Conservation (phyloP, 2,113 vertebrate species). For the Murina feae region DNA sequence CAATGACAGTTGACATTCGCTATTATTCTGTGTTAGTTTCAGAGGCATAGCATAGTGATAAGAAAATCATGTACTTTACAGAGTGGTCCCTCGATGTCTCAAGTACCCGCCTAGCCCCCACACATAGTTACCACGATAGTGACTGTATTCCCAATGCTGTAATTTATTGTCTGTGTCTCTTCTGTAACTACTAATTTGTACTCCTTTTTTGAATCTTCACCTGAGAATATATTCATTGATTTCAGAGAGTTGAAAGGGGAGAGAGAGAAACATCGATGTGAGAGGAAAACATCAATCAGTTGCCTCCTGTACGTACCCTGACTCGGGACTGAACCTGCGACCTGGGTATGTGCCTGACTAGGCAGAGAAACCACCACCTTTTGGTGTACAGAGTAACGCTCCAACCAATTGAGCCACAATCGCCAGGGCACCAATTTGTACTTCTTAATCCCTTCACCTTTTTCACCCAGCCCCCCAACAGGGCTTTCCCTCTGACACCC, state of each 20-base stretch:
- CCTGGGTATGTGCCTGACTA: neutral
- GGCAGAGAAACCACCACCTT: neutral
- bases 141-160: neutral
- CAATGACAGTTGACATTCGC: neutral
- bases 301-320: neutral
- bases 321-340: neutral
- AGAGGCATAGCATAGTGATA: neutral
- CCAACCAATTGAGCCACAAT: neutral
- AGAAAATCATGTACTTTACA: neutral
- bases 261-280: neutral
- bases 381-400: neutral
- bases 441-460: neutral
- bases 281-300: neutral
- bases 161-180: neutral
- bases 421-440: neutral
- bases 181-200: neutral
- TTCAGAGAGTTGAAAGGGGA: neutral
- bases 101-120: neutral
- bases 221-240: neutral
- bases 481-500: neutral
- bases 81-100: neutral
- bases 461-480: neutral
- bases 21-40: neutral
- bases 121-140: neutral
- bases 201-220: neutral